Evolutionary conservation across 2,888 invertebrate genomes (phyloP), one percentile per base, ranked within the genome.

Genomic region (Drosophila borealis): DNA sequence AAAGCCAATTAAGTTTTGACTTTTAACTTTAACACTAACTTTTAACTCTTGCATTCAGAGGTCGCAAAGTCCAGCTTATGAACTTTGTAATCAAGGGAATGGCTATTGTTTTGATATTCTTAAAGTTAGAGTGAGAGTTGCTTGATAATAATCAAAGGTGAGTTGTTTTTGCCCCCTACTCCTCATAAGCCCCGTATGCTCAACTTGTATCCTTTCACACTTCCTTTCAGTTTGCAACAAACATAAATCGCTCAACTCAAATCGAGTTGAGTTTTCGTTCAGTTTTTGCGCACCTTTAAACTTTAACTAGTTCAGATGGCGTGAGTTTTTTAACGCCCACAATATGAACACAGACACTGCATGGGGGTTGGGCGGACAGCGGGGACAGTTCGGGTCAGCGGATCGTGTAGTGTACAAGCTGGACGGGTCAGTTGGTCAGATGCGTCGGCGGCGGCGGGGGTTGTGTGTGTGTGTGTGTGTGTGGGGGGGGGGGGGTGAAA

Each of bases 221-320:
- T 70, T 45, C 36, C 34, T 45, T 56, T 48, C 33, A 66, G 53
- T 75, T 69, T 19, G 19, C 44, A 76, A 57, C 49, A 17, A 54
- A 61, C 55, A 54, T 45, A 65, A 70, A 65, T 70, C 65, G 48
- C 63, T 63, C 67, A 73, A 62, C 73, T 60, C 75, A 46, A 57
- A 62, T 62, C 70, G 45, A 62, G 61, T 72, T 74, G 56, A 60
- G 60, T 53, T 49, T 11, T 44, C 48, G 48, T 70, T 53, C 34
- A 56, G 60, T 57, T 51, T 74, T 69, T 59, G 29, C 44, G 10
- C 74, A 74, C 74, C 74, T 75, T 75, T 74, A 79, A 75, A 75
- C 63, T 78, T 75, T 55, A 74, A 79, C 75, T 54, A 68, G 79
- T 74, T 74, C 36, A 50, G n/a, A 17, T 48, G 5, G 37, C 51